Evolutionary conservation across 2,888 invertebrate genomes (phyloP).

Genomic region (Callyntrura sp.): DNA sequence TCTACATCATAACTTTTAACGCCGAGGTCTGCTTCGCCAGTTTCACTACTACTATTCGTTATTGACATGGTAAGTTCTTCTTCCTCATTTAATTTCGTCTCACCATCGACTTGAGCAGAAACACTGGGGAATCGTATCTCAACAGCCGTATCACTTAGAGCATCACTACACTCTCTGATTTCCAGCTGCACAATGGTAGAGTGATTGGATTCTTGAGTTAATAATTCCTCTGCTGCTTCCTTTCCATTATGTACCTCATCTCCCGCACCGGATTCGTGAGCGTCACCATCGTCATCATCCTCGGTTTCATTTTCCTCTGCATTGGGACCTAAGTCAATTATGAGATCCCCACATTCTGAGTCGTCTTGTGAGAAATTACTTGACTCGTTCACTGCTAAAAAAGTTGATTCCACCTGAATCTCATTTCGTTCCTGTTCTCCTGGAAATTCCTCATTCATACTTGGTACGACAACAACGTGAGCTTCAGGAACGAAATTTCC

Average conservation of each 20-base stretch:
- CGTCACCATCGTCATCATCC: slow-evolving; percentile 34
- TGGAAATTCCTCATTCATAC: neutral
- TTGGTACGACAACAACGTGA: slow-evolving; percentile 22
- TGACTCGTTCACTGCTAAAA: slow-evolving; percentile 58
- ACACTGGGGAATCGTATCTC: neutral
- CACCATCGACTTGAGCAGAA: neutral
- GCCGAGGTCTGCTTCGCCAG: slow-evolving; percentile 19
- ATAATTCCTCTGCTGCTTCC: slow-evolving; percentile 34
- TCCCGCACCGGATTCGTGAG: slow-evolving; percentile 36
- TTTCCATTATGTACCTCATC: slow-evolving; percentile 55
- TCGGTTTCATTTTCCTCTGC: slow-evolving; percentile 50
- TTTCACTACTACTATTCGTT: slow-evolving; percentile 22
- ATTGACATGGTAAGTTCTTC: slow-evolving; percentile 43
- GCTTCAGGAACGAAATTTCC: neutral
- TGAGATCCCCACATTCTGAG: slow-evolving; percentile 71
- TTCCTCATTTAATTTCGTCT: slow-evolving; percentile 16
- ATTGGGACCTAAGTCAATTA: slow-evolving; percentile 72
- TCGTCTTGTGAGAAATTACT: slow-evolving; percentile 73
- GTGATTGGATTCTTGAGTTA: slow-evolving; percentile 43
- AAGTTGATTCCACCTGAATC: slow-evolving; percentile 44
- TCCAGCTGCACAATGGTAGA: slow-evolving; percentile 34
- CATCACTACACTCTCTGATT: slow-evolving; percentile 38
- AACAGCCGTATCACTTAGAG: neutral
- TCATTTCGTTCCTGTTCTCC: slow-evolving; percentile 34
- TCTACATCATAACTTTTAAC: slow-evolving; percentile 32